phyloP scores from a whole-genome alignment of 2,113 vertebrate genomes.

The Epinephelus lanceolatus region DNA sequence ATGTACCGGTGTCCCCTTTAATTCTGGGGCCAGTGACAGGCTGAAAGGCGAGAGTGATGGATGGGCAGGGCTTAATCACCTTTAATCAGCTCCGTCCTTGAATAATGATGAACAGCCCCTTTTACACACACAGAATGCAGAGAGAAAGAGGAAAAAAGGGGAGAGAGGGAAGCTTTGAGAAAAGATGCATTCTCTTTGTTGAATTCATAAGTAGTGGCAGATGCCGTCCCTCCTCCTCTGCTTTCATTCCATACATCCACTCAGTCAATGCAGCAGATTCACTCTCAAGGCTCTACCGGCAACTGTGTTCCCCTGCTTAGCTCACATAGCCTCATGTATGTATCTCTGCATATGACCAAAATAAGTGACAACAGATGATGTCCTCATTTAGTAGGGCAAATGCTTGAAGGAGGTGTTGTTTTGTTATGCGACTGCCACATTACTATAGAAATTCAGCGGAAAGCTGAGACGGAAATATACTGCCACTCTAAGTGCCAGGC shows the following conservation, averaged over 20 bases:
- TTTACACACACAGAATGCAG: conserved; percentile 65
- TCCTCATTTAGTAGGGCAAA: conserved; percentile 13
- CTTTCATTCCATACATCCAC: conserved; percentile 44
- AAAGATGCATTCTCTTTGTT: conserved; percentile 64
- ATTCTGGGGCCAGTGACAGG: conserved; percentile 70
- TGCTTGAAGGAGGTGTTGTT: neutral
- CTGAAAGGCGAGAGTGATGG: conserved; percentile 82
- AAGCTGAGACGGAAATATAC: conserved; percentile 17
- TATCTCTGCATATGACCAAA: conserved; percentile 10
- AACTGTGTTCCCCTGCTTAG: conserved; percentile 19
- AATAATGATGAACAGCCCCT: conserved; percentile 81
- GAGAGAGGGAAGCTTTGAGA: conserved; percentile 54
- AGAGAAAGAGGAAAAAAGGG: conserved; percentile 32
- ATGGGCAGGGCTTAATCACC: conserved; percentile 83
- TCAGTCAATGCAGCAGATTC: conserved; percentile 44
- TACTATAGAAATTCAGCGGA: conserved; percentile 2
- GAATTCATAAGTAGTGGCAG: conserved; percentile 72
- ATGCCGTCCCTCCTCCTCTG: conserved; percentile 63
- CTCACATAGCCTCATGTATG: neutral
- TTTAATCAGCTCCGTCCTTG: conserved; percentile 83
- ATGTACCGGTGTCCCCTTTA: conserved; percentile 50
- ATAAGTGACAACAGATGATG: neutral
- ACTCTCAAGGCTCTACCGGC: neutral
- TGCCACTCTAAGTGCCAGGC: conserved; percentile 10
- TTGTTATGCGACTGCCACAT: conserved; percentile 21